phyloP scores from a whole-genome alignment of 1,140 invertebrate species.

The Centruroides vittatus region DNA sequence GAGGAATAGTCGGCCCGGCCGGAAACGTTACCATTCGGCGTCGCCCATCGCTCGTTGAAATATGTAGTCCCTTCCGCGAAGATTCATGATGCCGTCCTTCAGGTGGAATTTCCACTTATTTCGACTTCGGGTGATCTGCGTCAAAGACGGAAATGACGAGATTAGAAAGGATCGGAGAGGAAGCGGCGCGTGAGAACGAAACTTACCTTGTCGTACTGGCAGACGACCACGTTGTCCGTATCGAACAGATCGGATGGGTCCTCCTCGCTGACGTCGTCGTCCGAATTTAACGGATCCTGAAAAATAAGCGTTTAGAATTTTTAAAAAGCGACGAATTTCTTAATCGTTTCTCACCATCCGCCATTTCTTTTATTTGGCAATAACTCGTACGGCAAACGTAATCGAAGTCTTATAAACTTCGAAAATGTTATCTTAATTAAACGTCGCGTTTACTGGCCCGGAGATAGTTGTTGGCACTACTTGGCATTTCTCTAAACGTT shows the following conservation, averaged over 20 bases:
- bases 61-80: conserved; percentile 92
- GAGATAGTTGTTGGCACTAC: too few relatives aligned
- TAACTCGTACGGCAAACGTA: too few relatives aligned
- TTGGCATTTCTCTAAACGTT: too few relatives aligned
- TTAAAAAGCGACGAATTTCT: neutral
- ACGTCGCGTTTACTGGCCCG: too few relatives aligned
- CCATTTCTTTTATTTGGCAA: too few relatives aligned
- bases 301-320: neutral
- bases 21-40: conserved; percentile 72
- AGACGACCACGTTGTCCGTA: conserved; percentile 31
- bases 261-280: conserved; percentile 35
- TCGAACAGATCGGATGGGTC: conserved; percentile 34
- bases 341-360: too few relatives aligned
- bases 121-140: conserved; percentile 80
- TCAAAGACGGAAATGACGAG: neutral
- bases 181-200: neutral
- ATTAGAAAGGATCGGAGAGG: neutral
- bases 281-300: conserved; percentile 33
- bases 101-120: conserved; percentile 99
- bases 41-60: conserved; percentile 98
- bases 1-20: too few relatives aligned
- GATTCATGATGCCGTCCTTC: conserved; percentile 99
- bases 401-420: too few relatives aligned
- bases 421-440: too few relatives aligned
- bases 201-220: conserved; percentile 29